Base-by-base conservation (phyloP, 2,797 vertebrate species). In the Notoglanidium macrostoma region DNA sequence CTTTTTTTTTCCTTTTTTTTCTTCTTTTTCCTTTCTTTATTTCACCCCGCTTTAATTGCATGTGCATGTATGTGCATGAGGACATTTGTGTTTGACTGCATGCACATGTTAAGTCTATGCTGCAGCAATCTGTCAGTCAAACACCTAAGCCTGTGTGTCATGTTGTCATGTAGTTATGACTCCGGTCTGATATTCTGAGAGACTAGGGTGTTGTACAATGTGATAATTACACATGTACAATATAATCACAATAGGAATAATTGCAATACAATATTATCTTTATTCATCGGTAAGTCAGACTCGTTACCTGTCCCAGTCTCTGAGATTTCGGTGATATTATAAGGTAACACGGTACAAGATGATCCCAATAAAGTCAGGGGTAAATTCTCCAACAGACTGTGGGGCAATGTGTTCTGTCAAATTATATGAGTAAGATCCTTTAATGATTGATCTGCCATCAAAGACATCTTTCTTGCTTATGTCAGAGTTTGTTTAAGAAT, bases 121-220 rank as follows among this genome's bases (percentile, higher is more conserved):
- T 49, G 40, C 23, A 78, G 23, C 74, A 68, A 12, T 40, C 26
- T 65, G 46, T 40, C 55, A 84, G n/a, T 80, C 63, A 29, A 80
- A 57, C 11, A 10, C 12, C 61, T 61, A 15, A 59, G 68, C n/a
- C 19, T 44, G 21, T 57, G 65, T 82, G 67, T 82, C 57, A 54
- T 17, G 61, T 65, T 79, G 29, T 80, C 63, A 68, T 84, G 86
- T 76, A 65, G 32, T 40, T 67, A 57, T 65, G 81, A 29, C n/a
- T 57, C 26, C 2, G 72, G 46, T 10, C 46, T 49, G 46, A 49
- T 6, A 61, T n/a, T 21, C 12, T 63, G 35, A n/a, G 29, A 29
- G 73, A 54, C 23, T 49, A 10, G 12, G 5, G 4, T 21, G n/a
- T 77, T 21, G n/a, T n/a, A 76, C 46, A 55, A 26, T 21, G 49